phyloP scores from a whole-genome alignment of 2,888 invertebrate genomes.

The Protonemura montana region DNA sequence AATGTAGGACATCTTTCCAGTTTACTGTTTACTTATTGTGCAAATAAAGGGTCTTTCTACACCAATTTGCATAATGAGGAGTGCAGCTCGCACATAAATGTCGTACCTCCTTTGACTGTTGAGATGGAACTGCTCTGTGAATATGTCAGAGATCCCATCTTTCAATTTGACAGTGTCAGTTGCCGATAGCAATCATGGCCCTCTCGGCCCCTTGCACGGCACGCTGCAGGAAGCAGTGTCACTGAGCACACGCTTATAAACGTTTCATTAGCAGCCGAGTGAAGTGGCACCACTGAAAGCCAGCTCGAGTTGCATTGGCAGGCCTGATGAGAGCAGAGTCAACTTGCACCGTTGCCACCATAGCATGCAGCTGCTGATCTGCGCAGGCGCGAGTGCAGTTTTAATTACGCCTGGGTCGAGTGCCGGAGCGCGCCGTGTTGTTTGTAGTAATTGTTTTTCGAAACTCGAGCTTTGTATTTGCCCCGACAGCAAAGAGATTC shows the following conservation, averaged over 20 bases:
- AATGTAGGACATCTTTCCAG: too few relatives aligned
- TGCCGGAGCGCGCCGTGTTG: neutral
- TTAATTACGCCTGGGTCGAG: neutral
- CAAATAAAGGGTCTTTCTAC: too few relatives aligned
- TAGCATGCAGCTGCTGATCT: neutral
- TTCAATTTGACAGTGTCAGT: neutral
- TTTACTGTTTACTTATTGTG: too few relatives aligned
- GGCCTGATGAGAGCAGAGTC: neutral
- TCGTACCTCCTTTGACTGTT: too few relatives aligned
- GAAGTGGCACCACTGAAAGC: neutral
- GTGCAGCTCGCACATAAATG: too few relatives aligned
- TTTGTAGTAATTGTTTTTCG: neutral
- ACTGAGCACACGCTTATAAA: neutral
- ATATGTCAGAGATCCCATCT: neutral
- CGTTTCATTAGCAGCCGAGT: conserved; percentile 1
- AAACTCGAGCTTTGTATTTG: neutral
- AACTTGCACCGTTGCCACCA: too few relatives aligned
- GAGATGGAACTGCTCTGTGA: too few relatives aligned
- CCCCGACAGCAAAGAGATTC: neutral
- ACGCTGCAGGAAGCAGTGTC: neutral
- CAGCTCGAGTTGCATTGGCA: neutral
- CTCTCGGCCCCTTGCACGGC: neutral
- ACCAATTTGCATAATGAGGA: too few relatives aligned
- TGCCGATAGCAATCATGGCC: neutral
- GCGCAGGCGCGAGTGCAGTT: neutral